phyloP scores from a whole-genome alignment of 2,113 vertebrate genomes.

The pig (Sus scrofa) region DNA sequence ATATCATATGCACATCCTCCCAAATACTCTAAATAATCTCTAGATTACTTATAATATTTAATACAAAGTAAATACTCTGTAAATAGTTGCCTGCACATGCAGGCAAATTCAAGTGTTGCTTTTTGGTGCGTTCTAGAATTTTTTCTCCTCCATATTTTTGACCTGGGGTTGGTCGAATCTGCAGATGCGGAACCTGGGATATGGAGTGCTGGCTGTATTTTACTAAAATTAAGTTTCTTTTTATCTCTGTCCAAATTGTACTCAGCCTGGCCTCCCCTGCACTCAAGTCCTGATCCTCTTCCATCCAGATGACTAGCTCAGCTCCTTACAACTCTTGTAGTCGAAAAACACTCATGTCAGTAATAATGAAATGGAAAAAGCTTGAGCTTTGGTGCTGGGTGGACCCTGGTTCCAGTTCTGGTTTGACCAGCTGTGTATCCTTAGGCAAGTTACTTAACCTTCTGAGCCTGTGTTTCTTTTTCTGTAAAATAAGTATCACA shows the following conservation, averaged over 20 bases:
- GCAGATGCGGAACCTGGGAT: no score
- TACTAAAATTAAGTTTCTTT: constrained; percentile 16
- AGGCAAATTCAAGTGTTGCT: no score
- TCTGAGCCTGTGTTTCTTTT: constrained; percentile 39
- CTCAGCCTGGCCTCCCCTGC: not conserved
- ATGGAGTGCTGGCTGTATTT: not conserved
- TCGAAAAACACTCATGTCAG: constrained; percentile 47
- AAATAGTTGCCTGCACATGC: no score
- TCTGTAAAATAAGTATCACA: constrained; percentile 27
- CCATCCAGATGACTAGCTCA: not conserved
- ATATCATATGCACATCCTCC: no score
- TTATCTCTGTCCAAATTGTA: not conserved
- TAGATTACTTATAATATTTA: no score
- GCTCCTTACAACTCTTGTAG: constrained; percentile 1
- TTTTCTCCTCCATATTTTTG: no score
- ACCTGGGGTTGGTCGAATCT: no score
- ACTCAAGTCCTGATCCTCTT: constrained; percentile 45
- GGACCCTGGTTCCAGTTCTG: constrained; percentile 23
- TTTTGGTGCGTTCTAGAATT: no score
- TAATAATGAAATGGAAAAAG: constrained; percentile 51
- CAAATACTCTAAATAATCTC: no score
- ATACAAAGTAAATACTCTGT: no score
- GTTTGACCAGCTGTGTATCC: constrained; percentile 32
- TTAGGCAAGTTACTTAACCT: constrained; percentile 39
- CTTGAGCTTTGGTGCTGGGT: constrained; percentile 14